phyloP scores from a whole-genome alignment of 2,888 invertebrate species.

The Leucozona laternaria region DNA sequence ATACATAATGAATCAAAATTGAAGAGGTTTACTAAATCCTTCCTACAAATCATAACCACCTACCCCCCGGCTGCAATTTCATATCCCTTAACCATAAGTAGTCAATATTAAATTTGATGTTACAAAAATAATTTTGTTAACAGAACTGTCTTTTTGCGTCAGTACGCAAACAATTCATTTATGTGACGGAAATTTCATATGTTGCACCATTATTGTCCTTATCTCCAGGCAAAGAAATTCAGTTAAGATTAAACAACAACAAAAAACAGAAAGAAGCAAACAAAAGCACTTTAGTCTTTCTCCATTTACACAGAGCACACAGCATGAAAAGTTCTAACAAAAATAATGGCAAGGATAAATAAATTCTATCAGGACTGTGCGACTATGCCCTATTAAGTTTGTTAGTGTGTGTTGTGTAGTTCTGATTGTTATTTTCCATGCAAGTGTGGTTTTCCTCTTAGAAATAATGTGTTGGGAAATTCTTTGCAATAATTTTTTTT shows the following conservation, averaged over 20 bases:
- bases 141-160: conserved; percentile 23
- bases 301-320: background rate
- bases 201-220: conserved; percentile 55
- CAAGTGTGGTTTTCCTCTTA: background rate
- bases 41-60: no score
- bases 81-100: no score
- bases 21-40: no score
- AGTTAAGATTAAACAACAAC: background rate
- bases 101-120: background rate
- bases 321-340: conserved; percentile 34
- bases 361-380: background rate
- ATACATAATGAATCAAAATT: no score
- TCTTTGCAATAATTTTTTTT: background rate
- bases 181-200: conserved; percentile 58
- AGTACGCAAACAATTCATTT: conserved; percentile 58
- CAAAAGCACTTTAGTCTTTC: conserved; percentile 47
- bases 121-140: background rate
- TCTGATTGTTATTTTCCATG: background rate
- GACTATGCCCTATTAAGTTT: background rate
- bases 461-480: background rate
- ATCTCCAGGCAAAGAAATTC: conserved; percentile 16
- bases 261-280: conserved; percentile 3
- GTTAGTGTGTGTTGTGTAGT: background rate
- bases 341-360: conserved; percentile 21
- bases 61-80: no score